phyloP scores from a whole-genome alignment of 1,140 invertebrate genomes.

The Apocrypta bakeri region DNA sequence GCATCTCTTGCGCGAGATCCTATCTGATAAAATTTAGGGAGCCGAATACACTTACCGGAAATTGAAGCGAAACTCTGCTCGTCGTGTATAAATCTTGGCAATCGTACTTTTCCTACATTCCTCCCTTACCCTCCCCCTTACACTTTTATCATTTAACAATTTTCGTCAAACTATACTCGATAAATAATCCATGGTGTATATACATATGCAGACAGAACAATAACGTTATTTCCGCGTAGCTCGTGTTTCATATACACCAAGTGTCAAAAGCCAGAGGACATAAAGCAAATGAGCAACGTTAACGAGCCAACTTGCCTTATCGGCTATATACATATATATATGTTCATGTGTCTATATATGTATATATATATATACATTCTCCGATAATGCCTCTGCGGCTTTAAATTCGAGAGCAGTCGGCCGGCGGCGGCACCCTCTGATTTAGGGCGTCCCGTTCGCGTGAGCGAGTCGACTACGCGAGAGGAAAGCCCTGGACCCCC shows the following conservation, averaged over 20 bases:
- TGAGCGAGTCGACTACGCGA: neutral
- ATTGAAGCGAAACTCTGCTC: slow-evolving; percentile 58
- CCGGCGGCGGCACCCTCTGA: slow-evolving; percentile 59
- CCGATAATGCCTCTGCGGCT: slow-evolving; percentile 54
- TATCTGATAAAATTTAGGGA: slow-evolving; percentile 67
- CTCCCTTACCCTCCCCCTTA: neutral
- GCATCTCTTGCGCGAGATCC: slow-evolving; percentile 54
- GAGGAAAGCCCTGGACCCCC: slow-evolving; percentile 49
- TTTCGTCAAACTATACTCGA: neutral
- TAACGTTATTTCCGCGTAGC: too few species aligned
- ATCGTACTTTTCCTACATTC: neutral
- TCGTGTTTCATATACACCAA: neutral
- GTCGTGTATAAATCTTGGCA: neutral
- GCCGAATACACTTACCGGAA: slow-evolving; percentile 58
- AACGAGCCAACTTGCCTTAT: slow-evolving; percentile 43
- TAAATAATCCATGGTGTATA: too few species aligned
- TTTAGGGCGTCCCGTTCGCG: slow-evolving; percentile 54
- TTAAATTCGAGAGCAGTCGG: slow-evolving; percentile 57
- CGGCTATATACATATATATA: slow-evolving; percentile 1
- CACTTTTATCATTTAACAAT: neutral
- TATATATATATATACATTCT: neutral
- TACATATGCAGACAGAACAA: too few species aligned
- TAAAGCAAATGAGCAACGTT: slow-evolving; percentile 34
- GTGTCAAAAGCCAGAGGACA: slow-evolving; percentile 3
- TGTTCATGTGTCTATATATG: neutral